Base-by-base conservation (phyloP, 2,888 invertebrate genomes). In the Trisateles emortualis region DNA sequence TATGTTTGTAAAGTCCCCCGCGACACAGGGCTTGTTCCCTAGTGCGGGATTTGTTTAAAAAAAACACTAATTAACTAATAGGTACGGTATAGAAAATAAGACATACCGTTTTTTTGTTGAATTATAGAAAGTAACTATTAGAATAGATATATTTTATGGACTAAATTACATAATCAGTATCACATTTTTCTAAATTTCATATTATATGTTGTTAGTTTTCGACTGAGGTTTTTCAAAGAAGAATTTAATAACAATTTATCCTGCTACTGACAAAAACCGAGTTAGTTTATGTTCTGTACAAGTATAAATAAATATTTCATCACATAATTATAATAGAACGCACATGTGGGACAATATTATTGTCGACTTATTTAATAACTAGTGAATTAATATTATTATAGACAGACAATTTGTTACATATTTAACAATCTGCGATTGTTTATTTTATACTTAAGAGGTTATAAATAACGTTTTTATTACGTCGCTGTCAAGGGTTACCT, bases 291-390 rank as follows among this genome's bases (percentile, higher is more conserved):
- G 45, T 53, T 63, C 52, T 56, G 33, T 71, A 56, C 50, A 24
- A 61, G 68, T 77, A 82, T 83, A 84, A 85, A 88, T 87, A 82
- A 84, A 79, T 72, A 74, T 75, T 63, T 70, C 61, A 66, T 68
- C 76, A 74, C 74, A 70, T 26, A 26, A 26, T 4, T 76, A 76
- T 82, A 84, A 84, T 85, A 79, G 82, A 69, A 64, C 61, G 64
- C 79, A 76, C 78, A 68, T 75, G 76, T 78, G 68, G 63, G 59
- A 79, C 83, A 78, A 79, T 88, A 76, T 89, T 86, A 86, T 85
- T 87, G 90, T 88, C 90, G 87, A 79, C 83, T 81, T 78, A 83
- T 84, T 84, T 84, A 81, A 83, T 79, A 82, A 79, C 81, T 76
- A 69, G 70, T 57, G 79, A 81, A 81, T 87, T 86, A 83, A 84